Evolutionary conservation across 2,888 invertebrate genomes (phyloP), one percentile per base, ranked within the genome.

Genomic region (Hipparchia sbordonii): DNA sequence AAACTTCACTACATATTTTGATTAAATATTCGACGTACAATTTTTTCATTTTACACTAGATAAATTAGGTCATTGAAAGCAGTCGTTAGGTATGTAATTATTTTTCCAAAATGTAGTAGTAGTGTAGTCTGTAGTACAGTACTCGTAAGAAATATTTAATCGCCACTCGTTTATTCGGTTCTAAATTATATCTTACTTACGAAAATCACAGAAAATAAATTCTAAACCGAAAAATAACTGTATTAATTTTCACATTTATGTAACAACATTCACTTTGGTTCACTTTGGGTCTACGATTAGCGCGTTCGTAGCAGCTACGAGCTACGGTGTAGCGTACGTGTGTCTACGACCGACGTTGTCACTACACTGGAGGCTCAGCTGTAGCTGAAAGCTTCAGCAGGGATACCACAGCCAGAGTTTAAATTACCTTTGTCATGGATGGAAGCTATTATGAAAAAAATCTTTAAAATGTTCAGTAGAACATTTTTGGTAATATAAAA

Each of bases 291-390:
- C 70, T 46, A 69, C 67, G 66, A 70, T 46, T 70, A 66, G 72
- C 76, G 67, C 81, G 84, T 80, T 74, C 81, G 84, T 81, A 83
- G 80, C 81, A 8, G 52, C 51, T 63, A 70, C n/a, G 67, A n/a
- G 82, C 82, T 84, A 85, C 85, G 84, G 75, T 85, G 89, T 84
- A 84, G 82, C 78, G 75, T 76, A 82, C 85, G 84, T 77, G 84
- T 82, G 83, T 75, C 82, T 80, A 80, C 78, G 74, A 78, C 80
- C 82, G 79, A 77, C 74, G 74, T 72, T 72, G 60, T 56, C 61
- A 23, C 61, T 72, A 66, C 61, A 76, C 76, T 76, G 74, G 69
- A 48, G 23, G 67, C 65, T n/a, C 61, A 45, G 61, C 33, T 39
- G 39, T 39, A 60, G 33, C 13, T 46, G 9, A 8, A 45, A 46